These are phyloP conservation scores for Spodoptera littoralis DNA, from an alignment of 2,888 invertebrate genomes.

Conservation along the genomic window DNA sequence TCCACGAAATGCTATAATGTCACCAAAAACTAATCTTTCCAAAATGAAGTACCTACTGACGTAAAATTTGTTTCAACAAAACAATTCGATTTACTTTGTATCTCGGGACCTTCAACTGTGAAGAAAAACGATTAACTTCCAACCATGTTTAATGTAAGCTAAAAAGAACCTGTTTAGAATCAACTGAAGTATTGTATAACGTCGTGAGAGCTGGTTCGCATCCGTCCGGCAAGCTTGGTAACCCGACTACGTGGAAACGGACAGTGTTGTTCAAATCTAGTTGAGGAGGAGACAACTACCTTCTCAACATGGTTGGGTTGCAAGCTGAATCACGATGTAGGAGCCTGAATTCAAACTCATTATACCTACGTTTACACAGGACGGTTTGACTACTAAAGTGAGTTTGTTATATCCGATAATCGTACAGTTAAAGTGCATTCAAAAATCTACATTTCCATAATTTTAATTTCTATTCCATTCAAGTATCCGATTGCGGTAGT, in stretches of 20 bases:
- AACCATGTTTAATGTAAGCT: constrained; percentile 51
- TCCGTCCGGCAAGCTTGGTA: constrained; percentile 57
- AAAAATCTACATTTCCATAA: too few species aligned
- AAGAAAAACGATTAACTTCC: constrained; percentile 50
- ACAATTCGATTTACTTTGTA: neutral
- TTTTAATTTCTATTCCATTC: neutral
- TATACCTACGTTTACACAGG: constrained; percentile 20
- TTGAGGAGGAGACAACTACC: constrained; percentile 13
- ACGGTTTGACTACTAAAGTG: constrained; percentile 22
- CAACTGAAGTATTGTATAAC: constrained; percentile 66
- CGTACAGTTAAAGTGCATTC: too few species aligned
- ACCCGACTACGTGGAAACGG: constrained; percentile 37
- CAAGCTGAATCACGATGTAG: constrained; percentile 49
- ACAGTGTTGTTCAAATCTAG: constrained; percentile 26
- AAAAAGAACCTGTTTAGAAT: constrained; percentile 65
- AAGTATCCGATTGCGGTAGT: constrained; percentile 4
- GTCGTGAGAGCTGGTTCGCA: constrained; percentile 62
- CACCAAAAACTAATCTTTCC: neutral
- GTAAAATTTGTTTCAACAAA: neutral
- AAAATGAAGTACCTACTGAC: neutral
- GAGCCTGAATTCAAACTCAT: constrained; percentile 50
- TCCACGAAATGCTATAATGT: too few species aligned
- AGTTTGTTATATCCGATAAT: constrained; percentile 10
- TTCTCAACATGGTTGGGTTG: constrained; percentile 23
- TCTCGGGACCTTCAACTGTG: constrained; percentile 3